Conservation (phyloP, 2,113 vertebrate genomes). For the Clupea harengus region DNA sequence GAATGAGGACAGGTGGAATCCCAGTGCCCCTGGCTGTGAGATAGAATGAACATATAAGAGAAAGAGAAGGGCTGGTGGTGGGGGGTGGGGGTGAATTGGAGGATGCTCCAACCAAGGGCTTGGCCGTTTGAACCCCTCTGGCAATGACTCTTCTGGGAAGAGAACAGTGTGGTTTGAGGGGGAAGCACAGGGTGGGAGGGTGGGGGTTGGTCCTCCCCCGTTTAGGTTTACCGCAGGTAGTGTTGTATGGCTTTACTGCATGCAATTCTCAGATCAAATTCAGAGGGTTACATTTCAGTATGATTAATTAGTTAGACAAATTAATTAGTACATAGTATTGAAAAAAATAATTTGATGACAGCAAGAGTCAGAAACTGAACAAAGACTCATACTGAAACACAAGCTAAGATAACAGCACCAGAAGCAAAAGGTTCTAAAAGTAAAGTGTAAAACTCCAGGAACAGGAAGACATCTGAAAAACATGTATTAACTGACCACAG, state of each 20-base stretch:
- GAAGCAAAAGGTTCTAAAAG: too few relatives aligned
- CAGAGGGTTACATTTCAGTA: not conserved
- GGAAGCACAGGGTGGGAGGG: not conserved
- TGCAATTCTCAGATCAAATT: not conserved
- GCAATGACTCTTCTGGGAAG: not conserved
- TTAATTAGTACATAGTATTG: not conserved
- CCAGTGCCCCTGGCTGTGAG: slow-evolving; percentile 60
- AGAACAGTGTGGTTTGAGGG: not conserved
- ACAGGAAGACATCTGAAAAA: not conserved
- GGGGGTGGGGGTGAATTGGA: not conserved
- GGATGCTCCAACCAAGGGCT: slow-evolving; percentile 5
- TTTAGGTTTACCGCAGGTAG: not conserved
- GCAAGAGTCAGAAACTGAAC: not conserved
- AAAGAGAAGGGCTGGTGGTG: not conserved
- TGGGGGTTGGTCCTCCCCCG: not conserved
- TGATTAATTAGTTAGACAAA: not conserved
- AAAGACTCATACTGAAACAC: not conserved
- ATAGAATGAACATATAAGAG: slow-evolving; percentile 39
- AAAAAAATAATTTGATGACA: not conserved
- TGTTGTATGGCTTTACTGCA: not conserved
- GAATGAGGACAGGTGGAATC: slow-evolving; percentile 60
- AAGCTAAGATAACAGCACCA: not conserved
- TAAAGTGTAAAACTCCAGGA: not conserved
- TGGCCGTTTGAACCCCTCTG: not conserved
- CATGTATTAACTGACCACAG: not conserved